Evolutionary conservation across 2,888 invertebrate genomes (phyloP), one percentile per base, ranked within the genome.

Genomic region (Aproaerema taeniolella): DNA sequence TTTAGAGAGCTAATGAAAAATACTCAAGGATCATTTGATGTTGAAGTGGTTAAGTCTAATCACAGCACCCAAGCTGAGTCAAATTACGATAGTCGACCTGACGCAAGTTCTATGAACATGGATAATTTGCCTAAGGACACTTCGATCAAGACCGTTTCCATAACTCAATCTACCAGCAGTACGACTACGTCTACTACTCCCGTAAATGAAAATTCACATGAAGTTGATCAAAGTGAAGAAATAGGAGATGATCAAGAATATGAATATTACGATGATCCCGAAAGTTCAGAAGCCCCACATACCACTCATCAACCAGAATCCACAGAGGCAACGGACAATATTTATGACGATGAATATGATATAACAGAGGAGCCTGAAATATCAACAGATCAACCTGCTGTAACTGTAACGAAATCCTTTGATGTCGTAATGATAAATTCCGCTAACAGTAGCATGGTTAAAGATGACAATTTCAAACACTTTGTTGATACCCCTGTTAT

Each of bases 401-500:
- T 46, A 7, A 81, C 74, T 45, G 50, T 45, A 14, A 72, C 74
- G 2, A 60, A 74, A 51, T 53, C 78, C 13, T 90, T 88, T 54
- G 89, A 90, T 46, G 80, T 90, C 2, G 66, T 90, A 34, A 87
- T 88, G 10, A 88, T 88, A 81, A 89, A 89, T 65, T 82, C 88
- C 9, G 77, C 79, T 39, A 85, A 82, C 16, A 15, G n/a, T 11
- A 79, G 80, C 35, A 74, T 85, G 61, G 88, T 89, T 0, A 77
- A 88, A 59, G 88, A 90, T 51, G 88, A 89, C 52, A 89, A 89
- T 47, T 90, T 90, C 41, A 83, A 88, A 56, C 86, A 87, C 42
- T 90, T 90, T 64, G 77, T 88, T 10, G 90, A 90, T 55, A 88
- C 88, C n/a, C 76, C 83, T 10, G 77, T 82, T 7, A 89, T 90